Conservation (phyloP, 2,888 invertebrate species). For the Anthrax anthrax region DNA sequence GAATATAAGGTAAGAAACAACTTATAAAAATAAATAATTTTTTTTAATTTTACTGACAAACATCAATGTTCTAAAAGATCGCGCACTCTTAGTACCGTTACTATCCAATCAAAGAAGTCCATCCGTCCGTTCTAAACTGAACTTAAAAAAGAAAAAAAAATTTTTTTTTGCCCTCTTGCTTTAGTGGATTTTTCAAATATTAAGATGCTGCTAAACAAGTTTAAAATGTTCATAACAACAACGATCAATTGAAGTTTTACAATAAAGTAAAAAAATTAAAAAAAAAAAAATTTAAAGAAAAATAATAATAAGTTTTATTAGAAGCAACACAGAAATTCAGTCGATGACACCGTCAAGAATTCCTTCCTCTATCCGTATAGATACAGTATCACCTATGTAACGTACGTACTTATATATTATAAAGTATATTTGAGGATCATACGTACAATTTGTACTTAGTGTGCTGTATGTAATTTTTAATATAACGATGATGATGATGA, state of each 20-base stretch:
- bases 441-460: too few relatives aligned
- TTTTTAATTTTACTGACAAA: too few relatives aligned
- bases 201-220: not conserved
- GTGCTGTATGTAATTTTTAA: too few relatives aligned
- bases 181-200: not conserved
- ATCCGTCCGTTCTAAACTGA: not conserved
- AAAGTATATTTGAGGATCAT: too few relatives aligned
- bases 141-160: not conserved
- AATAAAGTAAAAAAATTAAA: not conserved
- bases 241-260: not conserved
- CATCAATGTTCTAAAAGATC: slow-evolving; percentile 9
- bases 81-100: slow-evolving; percentile 34
- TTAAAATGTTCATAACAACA: not conserved
- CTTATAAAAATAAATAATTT: too few relatives aligned
- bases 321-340: not conserved
- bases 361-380: not conserved
- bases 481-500: too few relatives aligned
- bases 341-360: not conserved
- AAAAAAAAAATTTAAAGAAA: too few relatives aligned
- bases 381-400: too few relatives aligned
- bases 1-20: too few relatives aligned
- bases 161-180: not conserved
- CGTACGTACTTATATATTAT: too few relatives aligned
- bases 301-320: too few relatives aligned
- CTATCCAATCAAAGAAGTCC: slow-evolving; percentile 26